A percentile compares a stretch with the other conserved stretches of the same genome.
phyloP scores from a whole-genome alignment of 1,140 invertebrate genomes.

The Macrocentrus cingulum region DNA sequence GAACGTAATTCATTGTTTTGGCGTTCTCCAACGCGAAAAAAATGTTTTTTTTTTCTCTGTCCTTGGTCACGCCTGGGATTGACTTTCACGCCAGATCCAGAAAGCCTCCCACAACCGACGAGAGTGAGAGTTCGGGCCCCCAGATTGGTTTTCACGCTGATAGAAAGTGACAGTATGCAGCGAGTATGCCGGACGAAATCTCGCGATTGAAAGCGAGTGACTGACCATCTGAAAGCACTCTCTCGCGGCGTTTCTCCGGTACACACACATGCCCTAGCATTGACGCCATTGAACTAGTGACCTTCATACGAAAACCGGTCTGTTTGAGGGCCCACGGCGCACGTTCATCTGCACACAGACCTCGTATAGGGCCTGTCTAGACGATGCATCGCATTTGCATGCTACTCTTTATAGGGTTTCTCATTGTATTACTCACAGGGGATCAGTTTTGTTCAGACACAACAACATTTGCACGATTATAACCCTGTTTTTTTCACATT shows the following conservation, averaged over 20 bases:
- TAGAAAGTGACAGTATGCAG: conserved; percentile 32
- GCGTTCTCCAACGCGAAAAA: no score
- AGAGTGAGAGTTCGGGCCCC: conserved; percentile 48
- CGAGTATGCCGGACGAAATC: neutral
- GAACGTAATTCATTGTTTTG: no score
- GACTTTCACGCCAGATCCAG: neutral
- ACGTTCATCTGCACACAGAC: conserved; percentile 27
- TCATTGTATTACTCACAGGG: no score
- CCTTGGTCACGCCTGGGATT: conserved; percentile 32
- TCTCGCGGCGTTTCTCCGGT: neutral
- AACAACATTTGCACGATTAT: no score
- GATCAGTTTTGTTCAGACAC: neutral
- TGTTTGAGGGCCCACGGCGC: conserved; percentile 41
- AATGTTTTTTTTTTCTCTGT: no score
- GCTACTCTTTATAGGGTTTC: conserved; percentile 2
- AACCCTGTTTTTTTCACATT: no score
- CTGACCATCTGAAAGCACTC: conserved; percentile 1
- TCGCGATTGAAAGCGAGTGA: conserved; percentile 38
- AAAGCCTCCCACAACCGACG: conserved; percentile 29
- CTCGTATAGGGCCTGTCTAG: conserved; percentile 35
- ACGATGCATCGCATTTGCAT: conserved; percentile 40
- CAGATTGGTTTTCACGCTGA: conserved; percentile 38
- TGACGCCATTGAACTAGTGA: conserved; percentile 53
- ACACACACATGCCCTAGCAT: neutral
- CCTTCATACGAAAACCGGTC: conserved; percentile 58